Base-by-base conservation (phyloP, 2,888 invertebrate species). In the Xanthia togata region DNA sequence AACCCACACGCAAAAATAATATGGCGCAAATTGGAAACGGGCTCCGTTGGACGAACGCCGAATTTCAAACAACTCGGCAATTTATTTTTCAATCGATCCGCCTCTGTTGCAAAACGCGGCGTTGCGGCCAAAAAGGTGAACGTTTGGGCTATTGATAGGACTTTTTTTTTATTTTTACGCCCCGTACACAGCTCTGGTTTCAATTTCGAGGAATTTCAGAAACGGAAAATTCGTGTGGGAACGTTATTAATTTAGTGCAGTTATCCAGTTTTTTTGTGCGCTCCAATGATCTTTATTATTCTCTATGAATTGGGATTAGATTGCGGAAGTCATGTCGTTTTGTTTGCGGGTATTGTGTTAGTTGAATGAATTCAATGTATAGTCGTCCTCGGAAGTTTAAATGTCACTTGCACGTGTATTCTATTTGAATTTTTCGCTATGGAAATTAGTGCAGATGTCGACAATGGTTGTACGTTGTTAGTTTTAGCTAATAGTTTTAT, bases 91-190 rank as follows among this genome's bases (percentile, higher is more conserved):
- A 81, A 87, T 87, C 85, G 82, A 79, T 73, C 50, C 53, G 62
- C 70, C 74, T 79, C 69, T 79, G 79, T 79, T 73, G 70, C 73
- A 73, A 82, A 85, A 74, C 77, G 71, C 64, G n/a, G 63, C 64
- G 67, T 71, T 87, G 84, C 55, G 82, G 81, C 79, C 79, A 78
- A 82, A 87, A 87, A 87, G 87, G 87, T 85, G 85, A 87, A 85
- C 70, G 85, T 31, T 85, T 73, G 71, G 23, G 57, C 82, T 84
- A 80, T 86, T 78, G 84, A 84, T 86, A 73, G 55, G 67, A 67
- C 0, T 14, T 82, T 76, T 81, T 76, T 78, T 76, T 78, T 83
- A 68, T 71, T 70, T 79, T 82, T 72, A 64, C 23, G 12, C 31
- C 38, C 31, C 65, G 47, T 68, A 68, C 70, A 62, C 65, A 74